These are phyloP conservation scores for Drosophila willistoni DNA, from an alignment of 1,140 invertebrate species.

Conservation along the genomic window DNA sequence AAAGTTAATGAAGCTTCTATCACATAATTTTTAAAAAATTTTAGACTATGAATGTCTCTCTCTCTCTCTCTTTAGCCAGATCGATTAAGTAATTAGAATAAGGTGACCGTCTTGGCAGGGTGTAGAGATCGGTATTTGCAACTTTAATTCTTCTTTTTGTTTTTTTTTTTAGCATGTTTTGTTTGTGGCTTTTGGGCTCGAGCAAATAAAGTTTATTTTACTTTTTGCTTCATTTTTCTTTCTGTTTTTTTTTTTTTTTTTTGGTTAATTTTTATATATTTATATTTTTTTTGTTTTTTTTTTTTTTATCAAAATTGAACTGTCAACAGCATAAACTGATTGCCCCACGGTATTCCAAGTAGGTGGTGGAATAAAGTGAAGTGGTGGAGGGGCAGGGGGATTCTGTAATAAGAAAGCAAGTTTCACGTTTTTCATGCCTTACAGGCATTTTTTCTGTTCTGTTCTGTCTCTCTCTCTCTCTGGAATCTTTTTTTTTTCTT, in stretches of 20 bases:
- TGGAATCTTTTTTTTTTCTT: background rate
- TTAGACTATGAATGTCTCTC: too few relatives aligned
- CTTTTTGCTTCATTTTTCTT: background rate
- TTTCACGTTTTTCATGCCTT: constrained; percentile 36
- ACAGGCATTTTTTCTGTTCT: constrained; percentile 1
- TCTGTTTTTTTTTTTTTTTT: background rate
- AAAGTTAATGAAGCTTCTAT: too few relatives aligned
- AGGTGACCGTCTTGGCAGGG: background rate
- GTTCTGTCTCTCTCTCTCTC: background rate
- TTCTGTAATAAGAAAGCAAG: constrained; percentile 40
- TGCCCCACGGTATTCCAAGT: constrained; percentile 50
- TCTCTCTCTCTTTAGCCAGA: too few relatives aligned
- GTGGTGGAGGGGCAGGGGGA: background rate
- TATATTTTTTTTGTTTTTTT: constrained; percentile 3
- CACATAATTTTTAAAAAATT: too few relatives aligned
- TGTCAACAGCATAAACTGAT: constrained; percentile 64
- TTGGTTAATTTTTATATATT: background rate
- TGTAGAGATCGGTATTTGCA: background rate
- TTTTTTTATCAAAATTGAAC: constrained; percentile 55
- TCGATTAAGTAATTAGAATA: too few relatives aligned
- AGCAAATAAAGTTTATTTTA: constrained; percentile 19
- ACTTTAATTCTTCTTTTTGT: background rate
- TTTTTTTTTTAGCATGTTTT: background rate
- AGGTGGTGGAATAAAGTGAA: constrained; percentile 30
- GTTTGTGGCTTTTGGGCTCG: constrained; percentile 10